These are phyloP conservation scores for Bemisia tabaci DNA, from an alignment of 1,140 invertebrate genomes.

Conservation along the genomic window DNA sequence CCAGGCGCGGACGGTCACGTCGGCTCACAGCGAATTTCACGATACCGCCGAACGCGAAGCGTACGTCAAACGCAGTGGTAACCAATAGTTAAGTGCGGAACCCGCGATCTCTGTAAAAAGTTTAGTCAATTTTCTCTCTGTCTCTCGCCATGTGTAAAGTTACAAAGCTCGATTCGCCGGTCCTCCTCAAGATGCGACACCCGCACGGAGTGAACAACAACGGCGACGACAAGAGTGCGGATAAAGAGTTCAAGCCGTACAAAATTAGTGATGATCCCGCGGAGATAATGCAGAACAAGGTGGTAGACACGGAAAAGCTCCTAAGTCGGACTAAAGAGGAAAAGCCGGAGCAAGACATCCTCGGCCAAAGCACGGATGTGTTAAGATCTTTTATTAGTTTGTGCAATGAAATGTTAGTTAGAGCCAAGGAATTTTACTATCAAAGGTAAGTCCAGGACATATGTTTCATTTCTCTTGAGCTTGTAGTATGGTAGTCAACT, in stretches of 20 bases:
- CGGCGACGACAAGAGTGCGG: not conserved
- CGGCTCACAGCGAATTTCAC: not conserved
- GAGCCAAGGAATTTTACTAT: not conserved
- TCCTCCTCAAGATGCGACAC: not conserved
- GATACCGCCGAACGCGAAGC: not conserved
- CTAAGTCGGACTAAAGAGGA: not conserved
- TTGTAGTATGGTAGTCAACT: too few relatives aligned
- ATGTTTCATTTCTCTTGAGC: too few relatives aligned
- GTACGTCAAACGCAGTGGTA: not conserved
- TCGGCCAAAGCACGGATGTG: not conserved
- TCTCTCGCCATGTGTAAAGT: not conserved
- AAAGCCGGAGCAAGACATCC: not conserved
- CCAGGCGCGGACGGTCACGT: not conserved
- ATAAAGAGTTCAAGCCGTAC: not conserved
- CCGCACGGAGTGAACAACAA: not conserved
- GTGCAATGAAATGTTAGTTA: not conserved
- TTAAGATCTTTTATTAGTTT: not conserved
- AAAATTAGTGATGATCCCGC: not conserved
- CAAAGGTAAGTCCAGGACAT: conserved; percentile 3
- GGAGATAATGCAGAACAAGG: not conserved
- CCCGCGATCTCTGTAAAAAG: not conserved
- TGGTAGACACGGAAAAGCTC: not conserved
- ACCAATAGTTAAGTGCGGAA: not conserved
- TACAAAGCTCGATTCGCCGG: not conserved
- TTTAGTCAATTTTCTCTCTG: not conserved